These are phyloP conservation scores for Xylota sylvarum DNA, from an alignment of 2,888 invertebrate species.

Conservation along the genomic window DNA sequence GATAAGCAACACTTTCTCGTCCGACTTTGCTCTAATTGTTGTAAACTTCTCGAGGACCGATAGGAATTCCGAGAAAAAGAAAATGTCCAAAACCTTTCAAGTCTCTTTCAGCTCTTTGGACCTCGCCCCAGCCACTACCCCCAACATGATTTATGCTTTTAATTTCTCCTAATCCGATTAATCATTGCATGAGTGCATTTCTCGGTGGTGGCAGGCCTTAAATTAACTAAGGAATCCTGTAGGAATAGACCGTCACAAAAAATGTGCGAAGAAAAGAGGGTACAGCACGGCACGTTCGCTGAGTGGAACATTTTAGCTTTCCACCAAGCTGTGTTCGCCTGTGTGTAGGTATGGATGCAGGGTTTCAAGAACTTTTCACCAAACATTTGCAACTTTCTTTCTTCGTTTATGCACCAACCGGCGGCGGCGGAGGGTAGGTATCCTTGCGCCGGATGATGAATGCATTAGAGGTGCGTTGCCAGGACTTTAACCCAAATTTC, in stretches of 20 bases:
- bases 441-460: slow-evolving; percentile 67
- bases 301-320: slow-evolving; percentile 40
- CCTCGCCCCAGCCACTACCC: neutral
- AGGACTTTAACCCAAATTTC: slow-evolving; percentile 61
- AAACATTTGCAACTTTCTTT: slow-evolving; percentile 66
- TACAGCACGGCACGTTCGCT: neutral
- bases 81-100: slow-evolving; percentile 9
- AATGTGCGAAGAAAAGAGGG: slow-evolving; percentile 17
- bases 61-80: neutral
- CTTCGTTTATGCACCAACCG: slow-evolving; percentile 11
- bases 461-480: slow-evolving; percentile 71
- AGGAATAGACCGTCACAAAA: slow-evolving; percentile 28
- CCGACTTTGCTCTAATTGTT: slow-evolving; percentile 55
- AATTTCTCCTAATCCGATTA: slow-evolving; percentile 75
- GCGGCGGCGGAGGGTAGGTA: slow-evolving; percentile 43
- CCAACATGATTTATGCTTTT: slow-evolving; percentile 74
- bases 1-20: slow-evolving; percentile 57
- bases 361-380: slow-evolving; percentile 59
- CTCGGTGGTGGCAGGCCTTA: slow-evolving; percentile 60
- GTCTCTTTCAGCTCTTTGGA: slow-evolving; percentile 10
- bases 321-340: neutral
- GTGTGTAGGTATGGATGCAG: slow-evolving; percentile 4
- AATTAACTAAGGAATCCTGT: slow-evolving; percentile 67
- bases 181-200: slow-evolving; percentile 76
- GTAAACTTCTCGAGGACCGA: slow-evolving; percentile 48